Evolutionary conservation across 2,113 vertebrate genomes (phyloP).

Genomic region (Rhagologus leucostigma): DNA sequence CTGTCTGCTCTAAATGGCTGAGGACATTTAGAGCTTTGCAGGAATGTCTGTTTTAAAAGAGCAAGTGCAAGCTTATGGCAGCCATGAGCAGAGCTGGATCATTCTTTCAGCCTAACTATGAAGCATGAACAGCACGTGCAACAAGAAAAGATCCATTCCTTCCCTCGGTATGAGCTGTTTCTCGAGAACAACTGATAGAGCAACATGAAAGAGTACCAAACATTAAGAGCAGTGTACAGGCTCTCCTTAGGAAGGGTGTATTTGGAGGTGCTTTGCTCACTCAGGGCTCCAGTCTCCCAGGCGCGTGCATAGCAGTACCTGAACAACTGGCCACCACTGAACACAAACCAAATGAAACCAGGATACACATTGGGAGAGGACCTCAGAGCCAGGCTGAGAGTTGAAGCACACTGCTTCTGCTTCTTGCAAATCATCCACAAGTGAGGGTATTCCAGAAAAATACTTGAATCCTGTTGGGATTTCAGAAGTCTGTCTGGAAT

Average conservation of each 20-base stretch:
- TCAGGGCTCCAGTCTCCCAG: neutral
- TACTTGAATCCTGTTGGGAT: neutral
- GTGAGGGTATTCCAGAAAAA: neutral
- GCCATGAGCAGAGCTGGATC: neutral
- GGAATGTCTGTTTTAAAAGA: neutral
- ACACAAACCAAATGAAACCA: neutral
- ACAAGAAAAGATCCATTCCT: neutral
- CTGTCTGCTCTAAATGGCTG: neutral
- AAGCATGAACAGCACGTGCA: fast-evolving
- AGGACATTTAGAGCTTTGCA: neutral
- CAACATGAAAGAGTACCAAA: neutral
- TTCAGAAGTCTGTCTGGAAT: neutral
- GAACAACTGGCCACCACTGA: neutral
- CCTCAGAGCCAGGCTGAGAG: neutral
- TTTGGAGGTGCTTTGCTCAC: neutral
- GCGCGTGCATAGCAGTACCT: no score
- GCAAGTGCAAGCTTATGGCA: neutral
- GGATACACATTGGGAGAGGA: neutral
- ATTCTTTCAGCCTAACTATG: neutral
- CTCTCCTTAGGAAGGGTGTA: fast-evolving
- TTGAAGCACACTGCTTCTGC: neutral
- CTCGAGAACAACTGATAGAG: fast-evolving
- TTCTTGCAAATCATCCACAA: neutral
- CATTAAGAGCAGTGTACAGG: no score
- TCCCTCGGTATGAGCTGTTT: neutral